A percentile compares a stretch with the other conserved stretches of the same genome.
Conservation (phyloP, 2,888 invertebrate genomes). For the Pantelozetes paolii region DNA sequence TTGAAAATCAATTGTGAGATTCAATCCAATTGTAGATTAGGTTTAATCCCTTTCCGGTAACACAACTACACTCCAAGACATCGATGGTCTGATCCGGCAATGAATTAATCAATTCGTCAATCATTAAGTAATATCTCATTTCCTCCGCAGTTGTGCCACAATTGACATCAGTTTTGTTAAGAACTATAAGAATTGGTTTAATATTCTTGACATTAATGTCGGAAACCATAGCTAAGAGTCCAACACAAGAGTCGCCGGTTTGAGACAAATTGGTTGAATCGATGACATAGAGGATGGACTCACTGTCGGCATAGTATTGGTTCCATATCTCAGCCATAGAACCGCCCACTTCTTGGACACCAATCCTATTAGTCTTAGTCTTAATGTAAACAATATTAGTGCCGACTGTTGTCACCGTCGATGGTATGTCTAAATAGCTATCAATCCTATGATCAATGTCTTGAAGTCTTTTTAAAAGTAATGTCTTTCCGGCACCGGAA, state of each 20-base stretch:
- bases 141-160: not conserved
- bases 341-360: conserved; percentile 16
- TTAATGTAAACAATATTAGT: not conserved
- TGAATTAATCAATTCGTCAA: conserved; percentile 6
- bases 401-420: conserved; percentile 1
- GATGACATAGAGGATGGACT: conserved; percentile 2
- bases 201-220: conserved; percentile 6
- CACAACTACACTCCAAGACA: conserved; percentile 2
- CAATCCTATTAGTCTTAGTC: not conserved
- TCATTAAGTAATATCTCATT: conserved; percentile 2
- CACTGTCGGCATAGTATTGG: not conserved
- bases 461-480: conserved; percentile 9
- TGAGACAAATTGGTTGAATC: conserved; percentile 11
- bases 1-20: not conserved
- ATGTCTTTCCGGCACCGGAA: not conserved
- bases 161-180: not conserved
- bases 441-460: not conserved
- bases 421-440: not conserved
- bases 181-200: conserved; percentile 2
- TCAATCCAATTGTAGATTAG: not conserved
- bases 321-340: conserved; percentile 26
- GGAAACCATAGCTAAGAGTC: not conserved
- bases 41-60: conserved; percentile 11
- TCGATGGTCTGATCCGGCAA: not conserved
- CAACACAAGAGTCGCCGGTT: conserved; percentile 8